Conservation (phyloP, 2,797 vertebrate species). For the Oceanodroma leucorhoa region DNA sequence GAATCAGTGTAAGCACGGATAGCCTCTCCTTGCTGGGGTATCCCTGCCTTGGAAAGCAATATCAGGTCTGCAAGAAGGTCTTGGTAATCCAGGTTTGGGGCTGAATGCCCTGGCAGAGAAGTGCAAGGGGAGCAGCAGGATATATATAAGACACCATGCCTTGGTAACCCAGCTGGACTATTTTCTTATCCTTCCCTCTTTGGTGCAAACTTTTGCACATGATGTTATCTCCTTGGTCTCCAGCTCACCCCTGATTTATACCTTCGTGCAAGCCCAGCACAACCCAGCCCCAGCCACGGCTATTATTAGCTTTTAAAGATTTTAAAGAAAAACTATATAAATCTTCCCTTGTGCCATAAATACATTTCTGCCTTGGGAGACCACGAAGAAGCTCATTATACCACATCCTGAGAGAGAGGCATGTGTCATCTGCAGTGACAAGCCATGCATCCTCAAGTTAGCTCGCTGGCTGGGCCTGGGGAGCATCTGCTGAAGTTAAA, state of each 20-base stretch:
- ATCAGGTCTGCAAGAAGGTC: background rate
- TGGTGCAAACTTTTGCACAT: background rate
- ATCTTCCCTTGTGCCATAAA: conserved; percentile 76
- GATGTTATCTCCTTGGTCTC: background rate
- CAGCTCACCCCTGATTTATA: conserved; percentile 66
- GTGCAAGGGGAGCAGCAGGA: background rate
- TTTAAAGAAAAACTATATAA: conserved; percentile 77
- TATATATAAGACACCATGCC: rapidly evolving
- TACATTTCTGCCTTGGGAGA: conserved; percentile 73
- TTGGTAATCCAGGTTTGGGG: background rate
- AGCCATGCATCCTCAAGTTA: conserved; percentile 70
- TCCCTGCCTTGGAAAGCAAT: background rate
- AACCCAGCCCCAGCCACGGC: conserved; percentile 50
- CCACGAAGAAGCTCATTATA: conserved; percentile 75
- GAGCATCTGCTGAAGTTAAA: background rate
- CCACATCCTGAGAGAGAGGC: conserved; percentile 76
- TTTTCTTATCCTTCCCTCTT: background rate
- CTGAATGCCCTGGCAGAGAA: background rate
- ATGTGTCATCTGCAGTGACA: conserved; percentile 74
- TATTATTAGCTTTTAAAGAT: conserved; percentile 77
- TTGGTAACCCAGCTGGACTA: background rate
- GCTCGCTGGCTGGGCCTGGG: conserved; percentile 35
- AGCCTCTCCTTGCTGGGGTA: background rate
- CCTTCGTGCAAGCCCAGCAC: conserved; percentile 53
- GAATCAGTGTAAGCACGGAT: background rate